These are phyloP conservation scores for Thamnaconus septentrionalis DNA, from an alignment of 2,113 vertebrate species.

Conservation along the genomic window DNA sequence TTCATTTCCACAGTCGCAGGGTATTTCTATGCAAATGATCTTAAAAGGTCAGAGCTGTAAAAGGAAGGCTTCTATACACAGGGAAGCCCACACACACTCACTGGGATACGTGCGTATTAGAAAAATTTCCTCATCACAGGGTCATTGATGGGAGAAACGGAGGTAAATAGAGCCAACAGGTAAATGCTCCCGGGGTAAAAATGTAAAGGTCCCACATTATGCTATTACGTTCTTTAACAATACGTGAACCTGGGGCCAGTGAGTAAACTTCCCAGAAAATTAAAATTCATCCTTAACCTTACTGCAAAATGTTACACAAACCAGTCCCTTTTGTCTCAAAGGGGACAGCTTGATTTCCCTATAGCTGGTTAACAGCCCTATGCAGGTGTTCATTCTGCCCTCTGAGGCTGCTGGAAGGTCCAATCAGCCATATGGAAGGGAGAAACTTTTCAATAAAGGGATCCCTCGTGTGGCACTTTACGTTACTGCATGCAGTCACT, in stretches of 20 bases:
- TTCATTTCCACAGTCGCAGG: slow-evolving; percentile 55
- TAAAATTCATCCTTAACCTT: no score
- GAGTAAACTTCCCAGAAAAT: no score
- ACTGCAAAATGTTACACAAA: no score
- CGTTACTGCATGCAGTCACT: slow-evolving; percentile 23
- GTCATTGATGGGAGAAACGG: not conserved
- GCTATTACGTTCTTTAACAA: no score
- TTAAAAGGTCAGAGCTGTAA: slow-evolving; percentile 61
- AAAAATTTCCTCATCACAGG: slow-evolving; percentile 5
- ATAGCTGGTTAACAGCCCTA: no score
- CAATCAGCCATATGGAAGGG: no score
- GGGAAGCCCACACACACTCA: slow-evolving; percentile 2
- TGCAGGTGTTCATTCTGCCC: no score
- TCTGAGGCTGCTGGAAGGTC: no score
- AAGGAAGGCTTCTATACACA: slow-evolving; percentile 51
- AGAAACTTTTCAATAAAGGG: slow-evolving; percentile 15
- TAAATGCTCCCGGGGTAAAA: not conserved
- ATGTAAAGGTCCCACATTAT: no score
- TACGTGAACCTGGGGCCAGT: no score
- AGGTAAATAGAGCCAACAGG: slow-evolving; percentile 11
- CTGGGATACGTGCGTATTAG: slow-evolving; percentile 6
- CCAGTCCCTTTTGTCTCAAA: no score
- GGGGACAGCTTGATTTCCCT: no score
- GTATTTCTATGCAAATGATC: slow-evolving; percentile 69
- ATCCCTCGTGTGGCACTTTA: slow-evolving; percentile 41